A percentile compares a stretch with the other conserved stretches of the same genome.
Evolutionary conservation across 2,113 vertebrate species (phyloP).

Genomic region (Sakesphorus luctuosus): DNA sequence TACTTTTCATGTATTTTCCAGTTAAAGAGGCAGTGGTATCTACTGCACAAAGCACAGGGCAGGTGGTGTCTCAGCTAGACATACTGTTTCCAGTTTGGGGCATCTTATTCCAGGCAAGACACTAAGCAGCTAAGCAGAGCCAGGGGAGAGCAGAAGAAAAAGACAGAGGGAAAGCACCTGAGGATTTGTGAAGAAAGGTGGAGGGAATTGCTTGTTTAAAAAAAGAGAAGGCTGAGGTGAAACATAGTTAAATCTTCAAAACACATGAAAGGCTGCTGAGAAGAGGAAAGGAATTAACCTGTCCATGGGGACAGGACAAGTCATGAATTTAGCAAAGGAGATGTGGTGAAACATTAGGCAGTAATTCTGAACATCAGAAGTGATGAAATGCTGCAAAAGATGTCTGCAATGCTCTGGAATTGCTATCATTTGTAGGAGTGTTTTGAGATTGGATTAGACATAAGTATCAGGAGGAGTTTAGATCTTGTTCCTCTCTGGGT

Average conservation of each 20-base stretch:
- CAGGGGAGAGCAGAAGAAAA: neutral
- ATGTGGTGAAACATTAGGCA: neutral
- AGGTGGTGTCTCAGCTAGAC: neutral
- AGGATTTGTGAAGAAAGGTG: neutral
- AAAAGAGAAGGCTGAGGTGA: neutral
- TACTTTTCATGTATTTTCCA: neutral
- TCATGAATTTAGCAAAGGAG: neutral
- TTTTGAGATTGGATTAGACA: neutral
- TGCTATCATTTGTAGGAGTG: neutral
- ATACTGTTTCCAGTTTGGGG: neutral
- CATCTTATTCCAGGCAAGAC: neutral
- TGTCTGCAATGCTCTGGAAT: neutral
- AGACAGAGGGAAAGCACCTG: neutral
- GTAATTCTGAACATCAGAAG: neutral
- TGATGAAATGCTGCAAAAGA: neutral
- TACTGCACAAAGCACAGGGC: neutral
- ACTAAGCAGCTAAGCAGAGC: neutral
- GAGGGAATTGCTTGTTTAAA: neutral
- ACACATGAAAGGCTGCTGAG: neutral
- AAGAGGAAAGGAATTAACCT: neutral
- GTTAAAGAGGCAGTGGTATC: neutral
- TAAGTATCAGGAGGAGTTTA: neutral
- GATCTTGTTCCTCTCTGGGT: neutral
- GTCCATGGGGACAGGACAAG: neutral
- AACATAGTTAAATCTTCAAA: neutral